Evolutionary conservation across 2,797 vertebrate genomes (phyloP), one percentile per base, ranked within the genome.

Genomic region (Triplophysa bombifrons): DNA sequence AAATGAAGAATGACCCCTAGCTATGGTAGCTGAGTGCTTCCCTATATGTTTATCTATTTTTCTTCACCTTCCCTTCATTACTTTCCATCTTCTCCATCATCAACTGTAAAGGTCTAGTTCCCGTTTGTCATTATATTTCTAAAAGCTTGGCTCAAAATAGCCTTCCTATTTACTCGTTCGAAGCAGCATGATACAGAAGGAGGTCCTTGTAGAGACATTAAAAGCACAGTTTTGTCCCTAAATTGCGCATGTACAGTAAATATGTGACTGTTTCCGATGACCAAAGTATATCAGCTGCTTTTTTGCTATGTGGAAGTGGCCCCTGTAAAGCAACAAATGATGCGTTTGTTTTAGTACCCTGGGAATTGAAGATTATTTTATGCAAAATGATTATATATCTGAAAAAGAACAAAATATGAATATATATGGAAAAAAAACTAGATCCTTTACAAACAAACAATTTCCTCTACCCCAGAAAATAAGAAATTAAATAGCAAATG

Each of bases 161-260:
- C 86, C 84, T 85, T 12, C 68, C 76, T 85, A 76, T 87, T 88
- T 87, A 84, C 83, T 85, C 68, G 82, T 82, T 77, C 86, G 88
- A 84, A 83, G 44, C 67, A 82, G 56, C 67, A 74, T 73, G 83
- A 63, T 22, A 48, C 25, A 19, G 20, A 11, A 81, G 53, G 25
- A 72, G 27, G 20, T 73, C 20, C 30, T 64, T 19, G 50, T 38
- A 68, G 41, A 83, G 85, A 84, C 86, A 90, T 91, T 88, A 87
- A 84, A 87, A 88, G 82, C 64, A 27, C 64, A 84, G 74, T 80
- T 80, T 10, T 84, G 85, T 79, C 58, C 5, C 78, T 60, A n/a
- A 87, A 87, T 82, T 84, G 80, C 71, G 72, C 30, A 50, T 83
- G 78, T 48, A 48, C 46, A 48, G 46, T 48, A 77, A 88, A 87